A percentile compares a stretch with the other conserved stretches of the same genome.
Conservation (phyloP, 2,113 vertebrate species). For the Willisornis vidua region DNA sequence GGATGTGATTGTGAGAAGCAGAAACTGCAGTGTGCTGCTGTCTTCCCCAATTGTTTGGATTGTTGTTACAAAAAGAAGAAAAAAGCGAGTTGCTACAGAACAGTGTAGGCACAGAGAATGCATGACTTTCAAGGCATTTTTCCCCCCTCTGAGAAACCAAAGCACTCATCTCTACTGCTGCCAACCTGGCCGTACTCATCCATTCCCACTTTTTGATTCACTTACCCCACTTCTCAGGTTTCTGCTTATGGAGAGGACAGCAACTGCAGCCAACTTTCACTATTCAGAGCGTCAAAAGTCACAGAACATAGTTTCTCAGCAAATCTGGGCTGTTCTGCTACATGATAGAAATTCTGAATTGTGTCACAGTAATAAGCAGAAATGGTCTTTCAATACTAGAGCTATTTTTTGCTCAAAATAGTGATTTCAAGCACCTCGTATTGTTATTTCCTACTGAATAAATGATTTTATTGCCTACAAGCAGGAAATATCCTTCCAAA, state of each 20-base stretch:
- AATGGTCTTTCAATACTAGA: not conserved
- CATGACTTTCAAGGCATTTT: not conserved
- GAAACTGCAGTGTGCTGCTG: not conserved
- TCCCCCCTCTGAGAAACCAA: not conserved
- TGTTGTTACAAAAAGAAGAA: not conserved
- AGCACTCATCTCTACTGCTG: not conserved
- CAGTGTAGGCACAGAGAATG: not conserved
- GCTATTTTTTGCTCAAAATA: not conserved
- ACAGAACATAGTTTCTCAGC: not conserved
- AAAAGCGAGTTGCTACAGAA: not conserved
- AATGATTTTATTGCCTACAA: not conserved
- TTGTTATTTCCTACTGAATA: not conserved
- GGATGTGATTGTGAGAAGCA: not conserved
- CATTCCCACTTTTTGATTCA: not conserved
- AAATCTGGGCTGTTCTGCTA: not conserved
- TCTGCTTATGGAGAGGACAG: not conserved
- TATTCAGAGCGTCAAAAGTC: not conserved
- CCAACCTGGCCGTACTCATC: not conserved
- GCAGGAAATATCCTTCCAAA: not conserved
- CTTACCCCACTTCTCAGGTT: not conserved
- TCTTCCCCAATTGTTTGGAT: not conserved
- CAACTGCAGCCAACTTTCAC: not conserved
- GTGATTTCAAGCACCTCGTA: not conserved
- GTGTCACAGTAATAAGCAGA: not conserved
- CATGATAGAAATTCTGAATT: not conserved